Conservation (phyloP, 2,797 vertebrate genomes). For the Sparus aurata region DNA sequence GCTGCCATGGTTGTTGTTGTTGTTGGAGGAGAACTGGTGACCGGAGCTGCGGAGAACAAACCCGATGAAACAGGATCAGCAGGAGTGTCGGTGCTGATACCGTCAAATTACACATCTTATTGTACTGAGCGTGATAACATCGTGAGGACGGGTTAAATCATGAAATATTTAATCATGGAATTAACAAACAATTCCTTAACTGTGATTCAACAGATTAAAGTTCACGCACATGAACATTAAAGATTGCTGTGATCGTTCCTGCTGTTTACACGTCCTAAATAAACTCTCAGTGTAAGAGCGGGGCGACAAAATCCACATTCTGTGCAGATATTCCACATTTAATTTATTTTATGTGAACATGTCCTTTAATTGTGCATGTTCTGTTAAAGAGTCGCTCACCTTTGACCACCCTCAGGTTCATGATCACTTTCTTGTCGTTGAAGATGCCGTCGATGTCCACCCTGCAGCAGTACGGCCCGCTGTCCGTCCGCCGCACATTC, state of each 20-base stretch:
- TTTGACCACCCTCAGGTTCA: constrained; percentile 84
- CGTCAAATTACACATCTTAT: too few species aligned
- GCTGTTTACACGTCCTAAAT: too few species aligned
- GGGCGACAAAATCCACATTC: too few species aligned
- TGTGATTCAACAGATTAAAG: too few species aligned
- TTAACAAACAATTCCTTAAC: not conserved
- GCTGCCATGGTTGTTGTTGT: not conserved
- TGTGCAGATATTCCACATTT: too few species aligned
- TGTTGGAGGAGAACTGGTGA: constrained; percentile 43
- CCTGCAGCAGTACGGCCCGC: constrained; percentile 86
- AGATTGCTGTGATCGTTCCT: too few species aligned
- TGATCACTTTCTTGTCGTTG: constrained; percentile 86
- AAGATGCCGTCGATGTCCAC: constrained; percentile 86
- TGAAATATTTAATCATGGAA: too few species aligned
- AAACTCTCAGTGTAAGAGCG: too few species aligned
- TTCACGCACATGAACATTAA: too few species aligned
- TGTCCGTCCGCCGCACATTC: constrained; percentile 76
- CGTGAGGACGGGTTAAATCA: too few species aligned
- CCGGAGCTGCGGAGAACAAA: constrained; percentile 47
- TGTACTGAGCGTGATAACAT: too few species aligned
- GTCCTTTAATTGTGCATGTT: not conserved
- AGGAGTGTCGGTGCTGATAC: not conserved
- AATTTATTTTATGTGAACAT: not conserved
- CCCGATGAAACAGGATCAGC: not conserved
- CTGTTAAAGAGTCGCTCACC: constrained; percentile 57